phyloP scores from a whole-genome alignment of 2,797 vertebrate genomes.

The Rousettus madagascariensis region DNA sequence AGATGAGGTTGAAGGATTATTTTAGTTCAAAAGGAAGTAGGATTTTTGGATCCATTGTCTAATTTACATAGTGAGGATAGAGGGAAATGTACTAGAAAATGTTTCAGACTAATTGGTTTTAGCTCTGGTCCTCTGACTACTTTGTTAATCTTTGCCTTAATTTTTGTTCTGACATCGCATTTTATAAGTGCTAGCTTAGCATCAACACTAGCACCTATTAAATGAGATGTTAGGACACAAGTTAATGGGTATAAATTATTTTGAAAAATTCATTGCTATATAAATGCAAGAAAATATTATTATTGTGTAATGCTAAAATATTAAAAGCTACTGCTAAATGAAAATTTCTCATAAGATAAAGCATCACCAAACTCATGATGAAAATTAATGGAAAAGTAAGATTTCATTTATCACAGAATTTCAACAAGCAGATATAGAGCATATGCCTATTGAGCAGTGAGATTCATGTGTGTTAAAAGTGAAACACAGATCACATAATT shows the following conservation, averaged over 20 bases:
- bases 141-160: conserved; percentile 27
- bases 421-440: background rate
- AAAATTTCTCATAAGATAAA: conserved; percentile 32
- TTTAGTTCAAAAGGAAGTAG: background rate
- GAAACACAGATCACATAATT: background rate
- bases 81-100: conserved; percentile 25
- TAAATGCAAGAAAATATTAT: conserved; percentile 13
- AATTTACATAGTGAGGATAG: background rate
- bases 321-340: background rate
- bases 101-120: conserved; percentile 30
- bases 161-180: background rate
- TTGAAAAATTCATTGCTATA: conserved; percentile 1
- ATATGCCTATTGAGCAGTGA: background rate
- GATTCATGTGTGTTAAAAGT: conserved; percentile 1
- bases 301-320: background rate
- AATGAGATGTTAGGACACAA: background rate
- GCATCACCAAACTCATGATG: background rate
- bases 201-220: background rate
- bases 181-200: background rate
- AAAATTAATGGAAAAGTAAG: conserved; percentile 28
- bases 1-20: background rate
- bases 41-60: background rate
- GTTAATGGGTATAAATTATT: background rate
- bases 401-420: background rate
- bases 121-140: background rate